These are phyloP conservation scores for Gasteruption jaculator DNA, from an alignment of 2,888 invertebrate species.

Conservation along the genomic window DNA sequence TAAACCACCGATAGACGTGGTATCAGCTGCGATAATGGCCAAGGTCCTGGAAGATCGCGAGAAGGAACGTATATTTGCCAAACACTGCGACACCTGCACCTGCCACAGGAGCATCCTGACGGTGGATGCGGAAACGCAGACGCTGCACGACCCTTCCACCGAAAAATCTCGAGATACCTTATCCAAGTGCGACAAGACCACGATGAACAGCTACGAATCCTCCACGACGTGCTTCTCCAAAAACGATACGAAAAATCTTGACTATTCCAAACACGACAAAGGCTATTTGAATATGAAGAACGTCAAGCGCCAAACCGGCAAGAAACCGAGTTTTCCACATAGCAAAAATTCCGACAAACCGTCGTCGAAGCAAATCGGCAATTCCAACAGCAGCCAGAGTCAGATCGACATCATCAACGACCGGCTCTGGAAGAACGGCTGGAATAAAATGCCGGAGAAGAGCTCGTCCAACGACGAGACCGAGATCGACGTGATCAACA, in stretches of 20 bases:
- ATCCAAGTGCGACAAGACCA: no score
- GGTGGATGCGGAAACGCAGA: conserved; percentile 44
- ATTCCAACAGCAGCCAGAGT: conserved; percentile 24
- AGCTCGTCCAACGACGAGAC: conserved; percentile 25
- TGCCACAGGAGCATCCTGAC: conserved; percentile 54
- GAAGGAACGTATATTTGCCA: conserved; percentile 70
- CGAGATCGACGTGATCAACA: conserved; percentile 45
- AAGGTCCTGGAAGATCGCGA: conserved; percentile 86
- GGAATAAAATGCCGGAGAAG: conserved; percentile 29
- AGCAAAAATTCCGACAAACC: conserved; percentile 20
- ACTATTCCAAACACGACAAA: no score
- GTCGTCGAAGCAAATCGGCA: conserved; percentile 17
- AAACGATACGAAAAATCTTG: conserved; percentile 12
- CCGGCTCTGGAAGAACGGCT: conserved; percentile 44
- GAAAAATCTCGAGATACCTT: background rate
- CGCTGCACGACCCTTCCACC: conserved; percentile 19
- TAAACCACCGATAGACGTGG: conserved; percentile 66
- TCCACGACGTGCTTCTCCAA: background rate
- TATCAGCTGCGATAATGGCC: conserved; percentile 86
- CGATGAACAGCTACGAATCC: background rate
- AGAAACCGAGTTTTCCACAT: no score
- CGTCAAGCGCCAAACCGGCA: no score
- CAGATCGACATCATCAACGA: conserved; percentile 46
- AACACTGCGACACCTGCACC: conserved; percentile 80
- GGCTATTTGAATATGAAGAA: no score